Evolutionary conservation across 2,888 invertebrate species (phyloP).

Genomic region (Trachelus iudaicus): DNA sequence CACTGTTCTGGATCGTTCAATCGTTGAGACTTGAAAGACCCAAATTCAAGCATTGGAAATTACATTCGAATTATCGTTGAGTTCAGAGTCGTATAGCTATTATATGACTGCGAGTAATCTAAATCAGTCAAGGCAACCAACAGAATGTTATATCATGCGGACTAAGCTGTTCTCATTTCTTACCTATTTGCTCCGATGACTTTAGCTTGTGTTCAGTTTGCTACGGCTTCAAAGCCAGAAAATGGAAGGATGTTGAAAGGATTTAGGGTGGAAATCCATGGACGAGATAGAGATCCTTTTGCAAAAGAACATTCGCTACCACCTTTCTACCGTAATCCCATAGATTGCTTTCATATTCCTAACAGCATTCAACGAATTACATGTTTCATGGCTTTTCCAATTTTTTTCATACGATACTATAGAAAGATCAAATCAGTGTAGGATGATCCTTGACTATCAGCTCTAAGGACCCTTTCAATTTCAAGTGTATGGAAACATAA

Average conservation of each 20-base stretch:
- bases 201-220: background rate
- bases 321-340: background rate
- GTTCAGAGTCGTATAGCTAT: background rate
- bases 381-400: background rate
- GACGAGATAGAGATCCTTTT: background rate
- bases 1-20: background rate
- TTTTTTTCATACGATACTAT: background rate
- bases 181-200: background rate
- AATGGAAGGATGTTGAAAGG: background rate
- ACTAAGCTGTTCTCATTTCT: background rate
- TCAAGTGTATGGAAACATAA: background rate
- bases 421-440: background rate
- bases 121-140: background rate
- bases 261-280: background rate
- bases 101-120: background rate
- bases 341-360: background rate
- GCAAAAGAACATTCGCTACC: background rate
- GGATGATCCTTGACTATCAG: background rate
- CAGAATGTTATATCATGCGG: background rate
- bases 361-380: background rate
- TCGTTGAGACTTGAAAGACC: background rate
- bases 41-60: background rate
- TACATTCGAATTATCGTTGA: background rate
- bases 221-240: background rate
- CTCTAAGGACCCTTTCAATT: background rate